A percentile compares a stretch with the other conserved stretches of the same genome.
Evolutionary conservation across 2,113 vertebrate species (phyloP).

Genomic region (Strix aluco): DNA sequence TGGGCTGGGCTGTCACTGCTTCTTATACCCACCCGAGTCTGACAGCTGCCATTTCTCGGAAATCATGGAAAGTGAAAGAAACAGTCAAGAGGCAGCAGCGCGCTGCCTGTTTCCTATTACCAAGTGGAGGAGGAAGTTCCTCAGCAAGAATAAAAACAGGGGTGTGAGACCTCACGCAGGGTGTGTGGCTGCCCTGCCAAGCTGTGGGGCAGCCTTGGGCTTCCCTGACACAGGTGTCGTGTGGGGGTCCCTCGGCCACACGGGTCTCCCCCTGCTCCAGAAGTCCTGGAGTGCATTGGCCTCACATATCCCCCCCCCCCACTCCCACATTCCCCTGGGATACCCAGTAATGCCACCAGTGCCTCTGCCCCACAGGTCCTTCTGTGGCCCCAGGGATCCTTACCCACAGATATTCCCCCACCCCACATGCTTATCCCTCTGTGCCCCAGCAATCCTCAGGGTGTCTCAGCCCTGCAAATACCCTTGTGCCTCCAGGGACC

Average conservation of each 20-base stretch:
- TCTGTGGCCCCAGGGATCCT: background rate
- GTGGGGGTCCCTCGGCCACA: background rate
- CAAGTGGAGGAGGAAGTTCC: background rate
- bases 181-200: background rate
- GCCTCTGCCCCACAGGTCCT: background rate
- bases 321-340: too few species aligned
- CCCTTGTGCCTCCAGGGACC: background rate
- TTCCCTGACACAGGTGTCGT: fast-evolving
- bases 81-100: fast-evolving
- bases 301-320: background rate
- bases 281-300: background rate
- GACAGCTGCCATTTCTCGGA: background rate
- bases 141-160: too few species aligned
- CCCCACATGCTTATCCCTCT: background rate
- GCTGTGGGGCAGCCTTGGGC: background rate
- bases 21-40: fast-evolving
- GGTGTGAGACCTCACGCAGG: too few species aligned
- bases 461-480: background rate
- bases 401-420: background rate
- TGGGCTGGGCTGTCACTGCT: fast-evolving
- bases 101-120: fast-evolving
- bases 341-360: background rate
- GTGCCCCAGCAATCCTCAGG: background rate
- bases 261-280: background rate
- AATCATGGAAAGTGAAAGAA: background rate